These are phyloP conservation scores for Spodoptera frugiperda DNA, from an alignment of 1,140 invertebrate species.

Conservation along the genomic window DNA sequence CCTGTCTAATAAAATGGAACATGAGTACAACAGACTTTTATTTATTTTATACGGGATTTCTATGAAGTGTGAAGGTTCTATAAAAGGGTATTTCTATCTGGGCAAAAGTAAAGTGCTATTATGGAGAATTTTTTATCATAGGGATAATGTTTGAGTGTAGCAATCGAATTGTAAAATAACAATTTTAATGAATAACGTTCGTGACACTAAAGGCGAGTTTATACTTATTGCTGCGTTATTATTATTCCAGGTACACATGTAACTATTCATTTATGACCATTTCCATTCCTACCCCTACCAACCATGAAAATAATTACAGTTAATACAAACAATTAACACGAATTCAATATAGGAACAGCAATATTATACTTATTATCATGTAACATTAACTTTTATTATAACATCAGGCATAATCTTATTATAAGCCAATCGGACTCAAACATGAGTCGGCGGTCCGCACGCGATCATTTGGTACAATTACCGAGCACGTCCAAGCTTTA, in stretches of 20 bases:
- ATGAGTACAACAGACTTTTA: not conserved
- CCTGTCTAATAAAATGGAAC: conserved; percentile 23
- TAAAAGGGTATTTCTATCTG: not conserved
- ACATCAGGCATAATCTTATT: conserved; percentile 40
- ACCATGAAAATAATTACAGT: not conserved
- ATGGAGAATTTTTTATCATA: too few relatives aligned
- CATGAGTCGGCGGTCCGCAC: conserved; percentile 28
- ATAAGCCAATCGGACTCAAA: conserved; percentile 42
- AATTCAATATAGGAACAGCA: conserved; percentile 1
- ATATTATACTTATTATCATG: conserved; percentile 17
- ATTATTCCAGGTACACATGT: too few relatives aligned
- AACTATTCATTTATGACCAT: too few relatives aligned
- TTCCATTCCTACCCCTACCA: too few relatives aligned
- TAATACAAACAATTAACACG: conserved; percentile 14
- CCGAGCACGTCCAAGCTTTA: conserved; percentile 41
- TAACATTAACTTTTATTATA: conserved; percentile 37
- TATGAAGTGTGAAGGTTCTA: not conserved
- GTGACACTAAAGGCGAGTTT: too few relatives aligned
- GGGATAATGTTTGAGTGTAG: too few relatives aligned
- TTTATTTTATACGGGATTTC: not conserved
- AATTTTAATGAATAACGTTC: too few relatives aligned
- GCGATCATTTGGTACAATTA: conserved; percentile 48
- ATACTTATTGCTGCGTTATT: too few relatives aligned
- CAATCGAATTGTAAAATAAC: too few relatives aligned
- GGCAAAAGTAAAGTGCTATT: too few relatives aligned